Base-by-base conservation (phyloP, 2,888 invertebrate species). In the Tolmerus cingulatus region DNA sequence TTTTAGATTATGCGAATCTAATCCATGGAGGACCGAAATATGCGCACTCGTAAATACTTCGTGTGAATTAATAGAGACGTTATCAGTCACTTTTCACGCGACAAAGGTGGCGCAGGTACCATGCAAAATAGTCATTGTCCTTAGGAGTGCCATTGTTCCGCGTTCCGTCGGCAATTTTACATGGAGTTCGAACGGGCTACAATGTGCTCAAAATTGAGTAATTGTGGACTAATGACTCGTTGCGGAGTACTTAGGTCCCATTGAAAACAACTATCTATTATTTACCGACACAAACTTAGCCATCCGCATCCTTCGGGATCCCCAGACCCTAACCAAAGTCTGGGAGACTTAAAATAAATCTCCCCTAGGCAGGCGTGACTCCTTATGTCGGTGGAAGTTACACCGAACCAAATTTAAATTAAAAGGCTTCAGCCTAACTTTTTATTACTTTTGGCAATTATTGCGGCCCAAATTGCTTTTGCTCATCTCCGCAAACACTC, bases 401-500 rank as follows among this genome's bases (percentile, higher is more conserved):
- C 66, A 27, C 66, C 27, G 27, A 66, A 19, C 23, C 19, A 66
- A 66, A 66, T 66, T 66, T 66, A 66, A 66, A 66, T 66, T 66
- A 66, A 66, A 66, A 66, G 66, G 66, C 66, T 66, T 27, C 23
- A 66, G 66, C 19, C 23, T 19, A 66, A 66, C 66, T 76, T 76
- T 76, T 34, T 76, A 34, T 76, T 76, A 76, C 76, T 40, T 43
- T 46, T 79, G 66, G 82, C 82, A 82, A 82, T 82, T 82, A 82
- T 37, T 51, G 57, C 66, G 57, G 34, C 66, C 82, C 57, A 66
- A 82, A 82, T 82, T 57, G 57, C 66, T 82, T 37, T 57, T 82
- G 57, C 57, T 79, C 79, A 79, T 79, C 51, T 79, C 51, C 16
- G 34, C 37, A 76, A 76, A 76, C 37, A 37, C 34, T 76, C 30